Evolutionary conservation across 2,797 vertebrate species (phyloP).

Genomic region (Mormyrops attenuatus): DNA sequence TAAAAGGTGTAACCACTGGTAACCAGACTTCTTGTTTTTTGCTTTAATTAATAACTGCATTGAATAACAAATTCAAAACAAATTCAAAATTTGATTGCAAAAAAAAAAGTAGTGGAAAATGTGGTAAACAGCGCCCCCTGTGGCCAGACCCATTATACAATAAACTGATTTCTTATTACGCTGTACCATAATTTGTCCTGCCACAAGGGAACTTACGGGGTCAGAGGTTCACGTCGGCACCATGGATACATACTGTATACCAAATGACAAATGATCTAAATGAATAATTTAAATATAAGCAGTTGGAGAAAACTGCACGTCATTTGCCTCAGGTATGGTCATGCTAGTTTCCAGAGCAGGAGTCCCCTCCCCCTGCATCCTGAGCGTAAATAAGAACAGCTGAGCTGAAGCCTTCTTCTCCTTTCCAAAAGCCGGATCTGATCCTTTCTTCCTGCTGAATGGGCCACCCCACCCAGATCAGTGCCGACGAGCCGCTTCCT

Average conservation of each 20-base stretch:
- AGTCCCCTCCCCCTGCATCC: background rate
- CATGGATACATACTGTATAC: background rate
- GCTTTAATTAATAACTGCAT: background rate
- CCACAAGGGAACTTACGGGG: background rate
- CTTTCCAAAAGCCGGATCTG: background rate
- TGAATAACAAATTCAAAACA: background rate
- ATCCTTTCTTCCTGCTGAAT: background rate
- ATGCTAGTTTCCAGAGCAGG: background rate
- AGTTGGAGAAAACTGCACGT: background rate
- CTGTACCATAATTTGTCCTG: background rate
- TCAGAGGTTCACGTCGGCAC: background rate
- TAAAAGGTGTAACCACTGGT: background rate
- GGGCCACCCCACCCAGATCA: background rate
- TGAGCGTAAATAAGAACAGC: background rate
- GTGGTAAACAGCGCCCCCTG: background rate
- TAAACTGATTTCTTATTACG: background rate
- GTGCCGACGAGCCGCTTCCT: background rate
- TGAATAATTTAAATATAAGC: background rate
- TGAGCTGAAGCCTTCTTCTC: background rate
- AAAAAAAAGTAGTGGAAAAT: background rate
- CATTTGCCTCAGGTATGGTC: background rate
- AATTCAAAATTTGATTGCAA: background rate
- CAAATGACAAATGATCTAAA: background rate
- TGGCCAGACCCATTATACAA: background rate
- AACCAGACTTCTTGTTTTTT: background rate